Conservation (phyloP, 1,140 invertebrate species). For the Ceratosolen fusciceps region DNA sequence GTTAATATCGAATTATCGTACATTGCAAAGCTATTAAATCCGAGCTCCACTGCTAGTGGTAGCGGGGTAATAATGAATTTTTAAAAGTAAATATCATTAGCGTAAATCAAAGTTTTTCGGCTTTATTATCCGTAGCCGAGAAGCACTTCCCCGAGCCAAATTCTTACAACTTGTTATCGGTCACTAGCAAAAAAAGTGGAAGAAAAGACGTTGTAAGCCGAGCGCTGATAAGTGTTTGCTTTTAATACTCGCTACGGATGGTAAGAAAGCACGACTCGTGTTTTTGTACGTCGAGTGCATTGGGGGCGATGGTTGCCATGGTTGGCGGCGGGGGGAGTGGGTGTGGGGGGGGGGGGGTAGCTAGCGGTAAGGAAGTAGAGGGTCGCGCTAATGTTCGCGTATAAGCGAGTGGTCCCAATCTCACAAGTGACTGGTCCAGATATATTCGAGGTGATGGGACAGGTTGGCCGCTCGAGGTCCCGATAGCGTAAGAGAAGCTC, state of each 20-base stretch:
- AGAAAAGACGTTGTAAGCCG: not conserved
- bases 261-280: too few species aligned
- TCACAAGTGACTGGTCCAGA: not conserved
- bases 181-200: not conserved
- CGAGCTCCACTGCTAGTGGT: too few species aligned
- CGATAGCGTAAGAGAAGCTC: conserved; percentile 4
- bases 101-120: not conserved
- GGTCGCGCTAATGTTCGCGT: not conserved
- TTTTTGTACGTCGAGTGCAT: too few species aligned
- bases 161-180: not conserved
- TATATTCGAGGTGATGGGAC: not conserved
- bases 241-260: not conserved
- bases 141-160: not conserved
- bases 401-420: not conserved
- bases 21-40: too few species aligned
- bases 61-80: too few species aligned
- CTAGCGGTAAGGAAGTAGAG: too few species aligned
- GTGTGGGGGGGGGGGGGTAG: too few species aligned
- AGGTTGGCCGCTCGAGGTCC: not conserved
- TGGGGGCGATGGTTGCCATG: too few species aligned
- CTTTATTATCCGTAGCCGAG: not conserved
- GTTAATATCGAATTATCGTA: too few species aligned
- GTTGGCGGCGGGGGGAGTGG: too few species aligned
- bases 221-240: not conserved
- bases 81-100: not conserved